A percentile compares a stretch with the other conserved stretches of the same genome.
phyloP scores from a whole-genome alignment of 2,797 vertebrate species.

The Cryptoblepharus egeriae region DNA sequence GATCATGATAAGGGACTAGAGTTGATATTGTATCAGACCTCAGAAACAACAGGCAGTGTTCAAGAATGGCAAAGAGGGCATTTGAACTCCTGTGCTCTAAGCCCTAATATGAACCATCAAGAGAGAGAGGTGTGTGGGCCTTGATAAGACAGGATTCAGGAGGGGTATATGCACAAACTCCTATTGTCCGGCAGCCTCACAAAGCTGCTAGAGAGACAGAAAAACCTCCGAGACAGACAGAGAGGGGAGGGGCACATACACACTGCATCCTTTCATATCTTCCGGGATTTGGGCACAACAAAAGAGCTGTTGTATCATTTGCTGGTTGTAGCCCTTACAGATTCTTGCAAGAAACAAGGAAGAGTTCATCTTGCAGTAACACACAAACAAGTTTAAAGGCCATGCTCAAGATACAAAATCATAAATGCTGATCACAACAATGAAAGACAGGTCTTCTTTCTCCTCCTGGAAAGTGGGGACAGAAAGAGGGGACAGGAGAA shows the following conservation, averaged over 20 bases:
- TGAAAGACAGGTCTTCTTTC: neutral
- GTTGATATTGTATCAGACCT: neutral
- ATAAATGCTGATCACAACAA: neutral
- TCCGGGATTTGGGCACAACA: constrained; percentile 14
- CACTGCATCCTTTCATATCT: constrained; percentile 4
- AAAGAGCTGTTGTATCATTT: constrained; percentile 14
- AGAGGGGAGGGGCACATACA: neutral
- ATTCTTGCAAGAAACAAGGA: neutral
- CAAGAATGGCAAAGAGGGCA: neutral
- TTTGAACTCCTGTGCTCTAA: neutral
- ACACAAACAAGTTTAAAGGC: neutral
- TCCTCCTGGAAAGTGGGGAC: no score
- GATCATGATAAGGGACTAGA: neutral
- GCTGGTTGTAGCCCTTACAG: neutral
- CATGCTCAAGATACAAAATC: neutral
- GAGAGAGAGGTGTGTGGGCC: neutral
- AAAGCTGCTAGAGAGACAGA: neutral
- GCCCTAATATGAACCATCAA: neutral
- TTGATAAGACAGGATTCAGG: neutral
- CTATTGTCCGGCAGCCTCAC: neutral
- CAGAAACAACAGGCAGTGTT: neutral
- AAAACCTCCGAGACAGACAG: neutral
- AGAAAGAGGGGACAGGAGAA: neutral
- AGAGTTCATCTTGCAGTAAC: constrained; percentile 17
- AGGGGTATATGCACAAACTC: neutral